Evolutionary conservation across 2,888 invertebrate species (phyloP), one percentile per base, ranked within the genome.

Genomic region (Ametastegia equiseti): DNA sequence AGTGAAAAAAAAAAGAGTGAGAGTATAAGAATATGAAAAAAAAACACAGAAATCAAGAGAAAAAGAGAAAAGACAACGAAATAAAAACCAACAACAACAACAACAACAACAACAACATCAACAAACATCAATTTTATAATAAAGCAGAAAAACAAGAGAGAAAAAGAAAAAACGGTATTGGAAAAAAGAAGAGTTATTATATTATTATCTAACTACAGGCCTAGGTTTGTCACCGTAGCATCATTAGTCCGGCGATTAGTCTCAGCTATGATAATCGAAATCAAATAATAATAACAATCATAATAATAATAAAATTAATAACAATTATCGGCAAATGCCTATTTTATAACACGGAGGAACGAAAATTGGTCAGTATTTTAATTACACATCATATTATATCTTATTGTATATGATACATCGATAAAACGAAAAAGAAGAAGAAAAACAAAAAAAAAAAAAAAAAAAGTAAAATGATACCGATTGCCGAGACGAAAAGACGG

Each of bases 131-230:
- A 78, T 60, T 57, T 39, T 42, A 36, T 78, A 27, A 27, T 39
- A 36, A 39, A 27, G n/a, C 69, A 81, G 69, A 50, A 73, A 42
- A 50, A 27, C n/a, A 7, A 45, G 15, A 42, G 9, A 63, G 13
- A 79, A 75, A n/a, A 69, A 50, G 75, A 69, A 73, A 11, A 67
- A 60, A 63, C n/a, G 50, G 50, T 50, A 50, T 50, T 9, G 75
- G 81, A 60, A 27, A 67, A 69, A 73, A 81, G 30, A 77, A 60
- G 33, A 36, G 33, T 78, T 60, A 36, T 78, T 60, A 75, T 78
- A 78, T 78, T 77, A 77, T 77, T 78, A 78, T 78, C 78, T 78
- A 78, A 78, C 78, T 78, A 78, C 78, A 45, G 78, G 60, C 73
- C 36, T 75, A 33, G 15, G 54, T 54, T 75, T 75, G 33, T 75